Evolutionary conservation across 2,113 vertebrate genomes (phyloP).

Genomic region (Nestor notabilis): DNA sequence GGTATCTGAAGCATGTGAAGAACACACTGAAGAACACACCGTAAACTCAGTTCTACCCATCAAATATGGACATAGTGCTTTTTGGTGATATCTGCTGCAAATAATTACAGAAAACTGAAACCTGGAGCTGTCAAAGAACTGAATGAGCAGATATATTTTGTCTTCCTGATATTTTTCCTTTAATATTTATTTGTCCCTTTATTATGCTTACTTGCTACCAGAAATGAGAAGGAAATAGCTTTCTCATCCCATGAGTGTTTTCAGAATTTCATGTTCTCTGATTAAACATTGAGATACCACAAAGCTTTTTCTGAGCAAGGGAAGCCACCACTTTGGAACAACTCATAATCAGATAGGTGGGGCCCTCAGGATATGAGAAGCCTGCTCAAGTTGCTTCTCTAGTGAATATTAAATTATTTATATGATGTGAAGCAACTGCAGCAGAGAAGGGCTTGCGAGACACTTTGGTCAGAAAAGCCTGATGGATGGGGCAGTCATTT

Average conservation of each 20-base stretch:
- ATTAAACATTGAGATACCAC: neutral
- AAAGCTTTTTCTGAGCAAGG: neutral
- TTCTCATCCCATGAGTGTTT: neutral
- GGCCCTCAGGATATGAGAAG: neutral
- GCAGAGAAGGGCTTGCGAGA: neutral
- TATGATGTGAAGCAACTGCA: neutral
- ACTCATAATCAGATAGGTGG: neutral
- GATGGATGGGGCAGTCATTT: neutral
- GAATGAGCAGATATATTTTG: neutral
- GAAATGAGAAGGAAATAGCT: neutral
- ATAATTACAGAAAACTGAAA: neutral
- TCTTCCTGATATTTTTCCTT: neutral
- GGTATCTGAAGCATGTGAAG: neutral
- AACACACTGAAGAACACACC: neutral
- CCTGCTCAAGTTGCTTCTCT: neutral
- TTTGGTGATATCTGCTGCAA: neutral
- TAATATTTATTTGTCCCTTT: neutral
- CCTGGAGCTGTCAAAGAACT: neutral
- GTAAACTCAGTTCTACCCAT: neutral
- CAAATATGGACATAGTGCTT: neutral
- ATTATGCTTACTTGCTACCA: neutral
- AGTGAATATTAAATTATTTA: slow-evolving; percentile 14
- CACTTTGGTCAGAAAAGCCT: neutral
- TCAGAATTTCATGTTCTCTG: neutral
- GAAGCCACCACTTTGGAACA: neutral